Percentiles rank a stretch among this genome's conserved stretches.
Conservation (phyloP, 2,797 vertebrate genomes). For the Rhyacichthys aspro region DNA sequence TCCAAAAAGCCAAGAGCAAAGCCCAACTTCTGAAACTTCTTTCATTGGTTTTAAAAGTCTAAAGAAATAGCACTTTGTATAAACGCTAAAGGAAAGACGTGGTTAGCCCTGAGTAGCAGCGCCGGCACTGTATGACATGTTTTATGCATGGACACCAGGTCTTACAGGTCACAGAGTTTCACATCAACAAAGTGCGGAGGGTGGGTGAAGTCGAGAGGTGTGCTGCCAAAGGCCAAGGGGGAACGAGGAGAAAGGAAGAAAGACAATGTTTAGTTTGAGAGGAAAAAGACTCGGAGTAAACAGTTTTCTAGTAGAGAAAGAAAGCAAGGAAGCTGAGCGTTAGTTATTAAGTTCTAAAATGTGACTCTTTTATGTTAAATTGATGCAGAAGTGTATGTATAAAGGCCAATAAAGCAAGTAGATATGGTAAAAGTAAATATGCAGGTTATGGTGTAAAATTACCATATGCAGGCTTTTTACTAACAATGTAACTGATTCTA, state of each 20-base stretch:
- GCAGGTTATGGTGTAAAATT: no score
- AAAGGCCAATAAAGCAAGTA: no score
- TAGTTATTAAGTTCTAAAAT: conserved; percentile 6
- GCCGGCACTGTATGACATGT: conserved; percentile 59
- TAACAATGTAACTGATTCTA: no score
- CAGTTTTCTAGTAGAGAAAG: conserved; percentile 40
- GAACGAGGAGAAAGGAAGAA: conserved; percentile 20
- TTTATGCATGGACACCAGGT: conserved; percentile 71
- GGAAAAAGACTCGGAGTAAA: conserved; percentile 38
- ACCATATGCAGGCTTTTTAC: no score
- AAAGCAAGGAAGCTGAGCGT: no score
- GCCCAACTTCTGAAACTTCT: conserved; percentile 61
- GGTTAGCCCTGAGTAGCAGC: conserved; percentile 53
- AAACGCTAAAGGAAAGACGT: conserved; percentile 68
- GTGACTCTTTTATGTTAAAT: no score
- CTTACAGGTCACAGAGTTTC: conserved; percentile 68
- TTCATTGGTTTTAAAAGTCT: conserved; percentile 60
- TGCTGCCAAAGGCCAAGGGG: conserved; percentile 45
- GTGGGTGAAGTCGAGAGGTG: conserved; percentile 63
- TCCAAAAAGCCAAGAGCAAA: conserved; percentile 44
- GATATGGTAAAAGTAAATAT: no score
- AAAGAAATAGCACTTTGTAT: conserved; percentile 64
- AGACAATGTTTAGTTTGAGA: conserved; percentile 18
- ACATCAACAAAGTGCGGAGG: conserved; percentile 67
- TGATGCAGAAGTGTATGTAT: no score